Conservation (phyloP, 1,140 invertebrate species). For the Aleiodes sp. region DNA sequence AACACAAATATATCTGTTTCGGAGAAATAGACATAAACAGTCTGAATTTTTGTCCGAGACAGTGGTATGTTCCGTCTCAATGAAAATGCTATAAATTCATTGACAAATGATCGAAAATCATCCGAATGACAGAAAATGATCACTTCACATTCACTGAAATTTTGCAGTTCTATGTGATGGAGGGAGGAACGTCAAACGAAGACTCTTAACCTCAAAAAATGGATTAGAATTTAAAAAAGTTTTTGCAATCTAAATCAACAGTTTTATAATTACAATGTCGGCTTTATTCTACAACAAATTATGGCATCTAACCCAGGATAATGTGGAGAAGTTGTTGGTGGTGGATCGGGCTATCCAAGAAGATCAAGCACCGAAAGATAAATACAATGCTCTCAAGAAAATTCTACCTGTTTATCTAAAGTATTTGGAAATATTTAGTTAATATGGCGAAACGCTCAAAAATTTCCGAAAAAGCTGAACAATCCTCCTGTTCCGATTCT, state of each 20-base stretch:
- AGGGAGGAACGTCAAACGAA: too few relatives aligned
- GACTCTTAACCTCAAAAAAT: slow-evolving; percentile 17
- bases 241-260: neutral
- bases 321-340: slow-evolving; percentile 46
- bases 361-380: slow-evolving; percentile 2
- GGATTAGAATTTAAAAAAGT: neutral
- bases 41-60: too few relatives aligned
- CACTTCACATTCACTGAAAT: too few relatives aligned
- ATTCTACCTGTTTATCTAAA: slow-evolving; percentile 41
- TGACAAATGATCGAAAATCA: too few relatives aligned
- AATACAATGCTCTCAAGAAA: slow-evolving; percentile 18
- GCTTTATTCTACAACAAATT: slow-evolving; percentile 44
- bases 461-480: too few relatives aligned
- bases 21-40: too few relatives aligned
- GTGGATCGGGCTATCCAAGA: slow-evolving; percentile 43
- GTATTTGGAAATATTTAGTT: slow-evolving; percentile 27
- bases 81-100: too few relatives aligned
- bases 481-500: neutral
- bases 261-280: slow-evolving; percentile 45
- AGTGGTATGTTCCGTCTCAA: too few relatives aligned
- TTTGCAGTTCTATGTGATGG: too few relatives aligned
- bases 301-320: slow-evolving; percentile 50
- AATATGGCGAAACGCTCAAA: too few relatives aligned
- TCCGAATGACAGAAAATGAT: too few relatives aligned
- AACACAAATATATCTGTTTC: too few relatives aligned